Evolutionary conservation across 2,888 invertebrate genomes (phyloP).

Genomic region (Drosophila leonis): DNA sequence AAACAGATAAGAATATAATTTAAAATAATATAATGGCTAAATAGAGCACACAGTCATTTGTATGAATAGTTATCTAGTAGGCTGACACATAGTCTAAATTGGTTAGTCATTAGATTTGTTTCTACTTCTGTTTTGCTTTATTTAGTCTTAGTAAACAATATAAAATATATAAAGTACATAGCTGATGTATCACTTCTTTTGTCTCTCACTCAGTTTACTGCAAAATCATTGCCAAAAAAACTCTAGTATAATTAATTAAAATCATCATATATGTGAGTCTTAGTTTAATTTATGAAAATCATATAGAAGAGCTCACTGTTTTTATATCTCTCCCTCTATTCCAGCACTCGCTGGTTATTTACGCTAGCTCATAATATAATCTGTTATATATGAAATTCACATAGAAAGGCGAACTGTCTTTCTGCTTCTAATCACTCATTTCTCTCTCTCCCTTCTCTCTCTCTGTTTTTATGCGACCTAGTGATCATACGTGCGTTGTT

Average conservation of each 20-base stretch:
- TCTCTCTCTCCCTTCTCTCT: neutral
- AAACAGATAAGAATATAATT: neutral
- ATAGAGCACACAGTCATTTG: neutral
- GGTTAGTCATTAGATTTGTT: neutral
- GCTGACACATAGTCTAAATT: constrained; percentile 15
- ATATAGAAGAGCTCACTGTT: neutral
- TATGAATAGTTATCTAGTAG: constrained; percentile 14
- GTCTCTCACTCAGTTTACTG: neutral
- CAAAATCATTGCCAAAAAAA: no score
- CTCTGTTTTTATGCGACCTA: neutral
- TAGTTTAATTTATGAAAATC: no score
- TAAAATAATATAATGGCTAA: neutral
- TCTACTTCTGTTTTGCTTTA: neutral
- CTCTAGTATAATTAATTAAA: no score
- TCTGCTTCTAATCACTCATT: neutral
- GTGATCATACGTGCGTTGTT: neutral
- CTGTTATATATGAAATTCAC: neutral
- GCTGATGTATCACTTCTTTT: neutral
- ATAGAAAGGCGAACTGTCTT: neutral
- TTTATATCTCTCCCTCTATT: neutral
- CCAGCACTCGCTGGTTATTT: neutral
- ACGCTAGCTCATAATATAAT: neutral
- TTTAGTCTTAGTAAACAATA: neutral
- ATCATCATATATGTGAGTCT: no score
- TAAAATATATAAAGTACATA: neutral